Percentiles rank a stretch among this genome's conserved stretches.
Evolutionary conservation across 2,888 invertebrate genomes (phyloP).

Genomic region (Xestia xanthographa): DNA sequence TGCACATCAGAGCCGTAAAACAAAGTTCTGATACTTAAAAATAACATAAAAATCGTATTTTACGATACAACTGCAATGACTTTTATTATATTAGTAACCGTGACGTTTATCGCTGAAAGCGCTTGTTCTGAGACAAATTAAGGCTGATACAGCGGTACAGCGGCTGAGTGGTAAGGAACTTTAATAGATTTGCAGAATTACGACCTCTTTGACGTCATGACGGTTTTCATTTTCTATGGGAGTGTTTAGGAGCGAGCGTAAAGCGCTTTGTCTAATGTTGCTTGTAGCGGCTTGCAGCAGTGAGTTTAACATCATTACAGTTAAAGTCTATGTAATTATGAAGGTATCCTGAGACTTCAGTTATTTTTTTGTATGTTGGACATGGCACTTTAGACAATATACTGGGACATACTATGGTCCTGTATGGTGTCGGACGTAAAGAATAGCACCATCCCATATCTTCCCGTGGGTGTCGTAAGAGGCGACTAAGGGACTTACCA

Average conservation of each 20-base stretch:
- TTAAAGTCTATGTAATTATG: neutral
- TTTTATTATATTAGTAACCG: slow-evolving; percentile 67
- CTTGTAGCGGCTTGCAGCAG: neutral
- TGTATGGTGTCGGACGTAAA: no score
- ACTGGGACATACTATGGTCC: neutral
- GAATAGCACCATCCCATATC: no score
- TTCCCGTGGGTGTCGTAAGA: no score
- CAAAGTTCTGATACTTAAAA: slow-evolving; percentile 64
- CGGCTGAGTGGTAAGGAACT: slow-evolving; percentile 48
- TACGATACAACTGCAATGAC: slow-evolving; percentile 68
- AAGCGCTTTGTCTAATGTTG: no score
- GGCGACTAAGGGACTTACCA: no score
- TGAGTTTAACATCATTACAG: neutral
- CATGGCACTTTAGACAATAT: neutral
- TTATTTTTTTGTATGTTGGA: neutral
- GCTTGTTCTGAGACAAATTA: slow-evolving; percentile 62
- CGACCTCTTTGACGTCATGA: slow-evolving; percentile 38
- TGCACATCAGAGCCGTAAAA: slow-evolving; percentile 61
- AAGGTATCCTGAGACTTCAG: neutral
- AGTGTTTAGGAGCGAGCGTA: slow-evolving; percentile 19
- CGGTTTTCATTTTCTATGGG: slow-evolving; percentile 38
- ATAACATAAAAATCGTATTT: slow-evolving; percentile 67
- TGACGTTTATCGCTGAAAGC: slow-evolving; percentile 65
- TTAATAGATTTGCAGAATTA: slow-evolving; percentile 57
- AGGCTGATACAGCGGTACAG: slow-evolving; percentile 53